Conservation (phyloP, 2,797 vertebrate species). For the Ficedula albicollis region DNA sequence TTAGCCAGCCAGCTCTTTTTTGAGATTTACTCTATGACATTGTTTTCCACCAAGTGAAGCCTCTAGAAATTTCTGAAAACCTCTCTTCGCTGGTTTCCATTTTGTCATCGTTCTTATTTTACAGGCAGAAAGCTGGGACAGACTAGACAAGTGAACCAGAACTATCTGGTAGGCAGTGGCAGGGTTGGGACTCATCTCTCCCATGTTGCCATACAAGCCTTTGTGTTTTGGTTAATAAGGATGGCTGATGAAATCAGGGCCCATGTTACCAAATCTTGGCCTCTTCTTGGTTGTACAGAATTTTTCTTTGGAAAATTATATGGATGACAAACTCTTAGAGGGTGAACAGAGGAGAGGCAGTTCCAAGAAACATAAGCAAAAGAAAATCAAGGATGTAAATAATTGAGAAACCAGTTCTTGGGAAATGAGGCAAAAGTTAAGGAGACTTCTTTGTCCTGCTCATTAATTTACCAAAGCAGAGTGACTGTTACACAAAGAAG, state of each 20-base stretch:
- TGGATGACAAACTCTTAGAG: not conserved
- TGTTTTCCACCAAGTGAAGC: not conserved
- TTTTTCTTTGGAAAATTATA: not conserved
- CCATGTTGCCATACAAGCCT: not conserved
- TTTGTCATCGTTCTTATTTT: not conserved
- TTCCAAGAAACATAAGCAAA: not conserved
- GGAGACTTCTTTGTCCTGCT: not conserved
- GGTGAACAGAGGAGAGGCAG: not conserved
- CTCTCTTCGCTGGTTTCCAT: not conserved
- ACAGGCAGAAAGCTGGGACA: not conserved
- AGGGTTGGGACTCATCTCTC: not conserved
- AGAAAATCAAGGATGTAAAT: not conserved
- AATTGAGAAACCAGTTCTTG: not conserved
- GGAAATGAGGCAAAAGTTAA: not conserved
- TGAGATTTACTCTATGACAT: not conserved
- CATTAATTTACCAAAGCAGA: not conserved
- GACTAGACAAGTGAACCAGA: not conserved
- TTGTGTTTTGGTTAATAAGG: not conserved
- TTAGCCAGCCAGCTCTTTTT: not conserved
- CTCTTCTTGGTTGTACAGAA: not conserved
- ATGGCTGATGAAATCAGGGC: not conserved
- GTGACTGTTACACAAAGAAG: not conserved
- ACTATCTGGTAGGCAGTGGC: not conserved
- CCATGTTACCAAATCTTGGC: not conserved
- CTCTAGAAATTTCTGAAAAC: not conserved